Base-by-base conservation (phyloP, 1,140 invertebrate genomes). In the Megalopta genalis region DNA sequence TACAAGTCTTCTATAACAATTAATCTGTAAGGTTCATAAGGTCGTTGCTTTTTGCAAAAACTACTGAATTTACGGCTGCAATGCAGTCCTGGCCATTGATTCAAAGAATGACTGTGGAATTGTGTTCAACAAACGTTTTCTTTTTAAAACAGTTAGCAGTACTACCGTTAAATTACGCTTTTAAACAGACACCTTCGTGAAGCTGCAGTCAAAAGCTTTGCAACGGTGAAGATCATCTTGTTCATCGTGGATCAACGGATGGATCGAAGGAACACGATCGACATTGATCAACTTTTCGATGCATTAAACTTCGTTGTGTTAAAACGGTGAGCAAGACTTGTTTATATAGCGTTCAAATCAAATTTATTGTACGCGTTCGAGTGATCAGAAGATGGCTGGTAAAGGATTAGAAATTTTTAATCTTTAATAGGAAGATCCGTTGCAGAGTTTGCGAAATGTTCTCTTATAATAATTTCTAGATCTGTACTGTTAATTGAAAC, bases 381-480 rank as follows among this genome's bases (percentile, higher is more conserved):
- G 3, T 4, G n/a, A 46, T 23, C n/a, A n/a, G n/a, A 64, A n/a
- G n/a, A 42, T 42, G 1, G 49, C 16, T 18, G 64, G 10, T 21
- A 46, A 46, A 65, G 63, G 7, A 32, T 64, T 39, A 23, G 32
- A 63, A 66, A 42, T 14, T 18, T 52, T 59, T 67, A 14, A 57
- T 57, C 54, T 64, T 64, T 78, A 57, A 63, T 73, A 70, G 62
- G 60, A 73, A 71, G 60, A 60, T 67, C 67, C 69, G 78, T 84
- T 77, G 82, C 73, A 80, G 77, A 81, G 60, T 80, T 85, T 71
- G 79, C 63, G 80, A 81, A 12, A 67, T 76, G 54, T 77, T 77
- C 46, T 85, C 83, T 85, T 85, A 74, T 81, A 81, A 84, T 84
- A 64, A 85, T 84, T 85, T 85, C 70, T 39, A 60, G 77, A 68